Evolutionary conservation across 2,888 invertebrate genomes (phyloP).

Genomic region (Tipula confusa): DNA sequence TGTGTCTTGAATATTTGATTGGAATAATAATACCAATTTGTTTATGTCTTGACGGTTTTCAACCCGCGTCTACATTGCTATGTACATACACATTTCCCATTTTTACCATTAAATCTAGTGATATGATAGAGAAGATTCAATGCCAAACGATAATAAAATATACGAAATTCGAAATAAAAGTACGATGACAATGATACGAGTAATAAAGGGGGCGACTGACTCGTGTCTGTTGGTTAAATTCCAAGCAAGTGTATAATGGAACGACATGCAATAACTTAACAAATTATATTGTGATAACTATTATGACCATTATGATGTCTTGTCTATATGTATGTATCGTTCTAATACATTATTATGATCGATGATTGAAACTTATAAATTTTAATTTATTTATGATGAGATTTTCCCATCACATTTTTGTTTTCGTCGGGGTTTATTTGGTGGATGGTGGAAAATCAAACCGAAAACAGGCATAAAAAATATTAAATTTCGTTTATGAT

Average conservation of each 20-base stretch:
- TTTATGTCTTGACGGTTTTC: background rate
- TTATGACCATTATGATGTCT: background rate
- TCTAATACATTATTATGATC: background rate
- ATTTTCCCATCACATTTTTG: conserved; percentile 8
- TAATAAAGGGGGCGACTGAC: background rate
- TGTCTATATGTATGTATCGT: background rate
- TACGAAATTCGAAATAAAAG: background rate
- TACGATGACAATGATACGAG: background rate
- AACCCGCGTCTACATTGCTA: background rate
- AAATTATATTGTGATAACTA: background rate
- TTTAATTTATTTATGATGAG: conserved; percentile 20
- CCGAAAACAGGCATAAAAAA: background rate
- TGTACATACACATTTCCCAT: background rate
- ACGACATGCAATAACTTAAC: background rate
- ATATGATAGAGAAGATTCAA: background rate
- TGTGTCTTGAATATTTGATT: conserved; percentile 20
- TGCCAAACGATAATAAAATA: background rate
- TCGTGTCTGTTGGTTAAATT: background rate
- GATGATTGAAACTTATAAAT: conserved; percentile 16
- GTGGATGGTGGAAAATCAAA: background rate
- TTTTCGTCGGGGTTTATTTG: background rate
- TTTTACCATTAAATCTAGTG: background rate
- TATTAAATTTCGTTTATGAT: conserved; percentile 3
- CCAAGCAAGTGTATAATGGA: background rate
- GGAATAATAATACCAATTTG: background rate